A percentile compares a stretch with the other conserved stretches of the same genome.
Evolutionary conservation across 2,797 vertebrate genomes (phyloP).

Genomic region (Falco naumanni): DNA sequence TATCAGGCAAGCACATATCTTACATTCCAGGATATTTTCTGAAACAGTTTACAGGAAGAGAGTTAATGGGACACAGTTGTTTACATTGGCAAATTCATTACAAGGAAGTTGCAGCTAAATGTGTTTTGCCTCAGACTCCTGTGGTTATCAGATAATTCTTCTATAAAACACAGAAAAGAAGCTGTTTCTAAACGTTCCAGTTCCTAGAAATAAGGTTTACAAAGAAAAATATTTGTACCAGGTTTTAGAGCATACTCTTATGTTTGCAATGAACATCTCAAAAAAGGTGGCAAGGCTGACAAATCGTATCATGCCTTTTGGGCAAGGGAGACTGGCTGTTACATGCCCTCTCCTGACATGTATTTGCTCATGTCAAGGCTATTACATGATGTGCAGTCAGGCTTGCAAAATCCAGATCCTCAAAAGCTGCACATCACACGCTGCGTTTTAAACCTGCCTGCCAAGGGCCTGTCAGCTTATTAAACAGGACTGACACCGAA

Average conservation of each 20-base stretch:
- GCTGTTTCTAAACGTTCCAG: not conserved
- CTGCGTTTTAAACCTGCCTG: not conserved
- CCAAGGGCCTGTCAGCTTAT: not conserved
- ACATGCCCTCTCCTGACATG: not conserved
- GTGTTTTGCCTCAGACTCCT: slow-evolving; percentile 6
- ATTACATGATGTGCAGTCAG: not conserved
- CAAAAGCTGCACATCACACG: not conserved
- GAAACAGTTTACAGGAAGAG: slow-evolving; percentile 24
- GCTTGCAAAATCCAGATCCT: not conserved
- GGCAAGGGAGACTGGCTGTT: not conserved
- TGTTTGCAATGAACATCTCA: not conserved
- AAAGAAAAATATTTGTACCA: not conserved
- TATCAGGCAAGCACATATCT: not conserved
- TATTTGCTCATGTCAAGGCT: not conserved
- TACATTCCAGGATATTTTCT: not conserved
- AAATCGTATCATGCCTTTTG: not conserved
- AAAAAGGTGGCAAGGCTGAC: not conserved
- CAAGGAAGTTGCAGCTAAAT: slow-evolving; percentile 2
- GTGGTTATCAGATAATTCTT: not conserved
- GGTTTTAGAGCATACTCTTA: not conserved
- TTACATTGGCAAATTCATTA: not conserved
- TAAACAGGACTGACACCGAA: not conserved
- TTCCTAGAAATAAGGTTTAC: not conserved
- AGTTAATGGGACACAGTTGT: not conserved
- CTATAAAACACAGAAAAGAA: not conserved